Evolutionary conservation across 2,113 vertebrate species (phyloP), one percentile per base, ranked within the genome.

Genomic region (Columbina picui): DNA sequence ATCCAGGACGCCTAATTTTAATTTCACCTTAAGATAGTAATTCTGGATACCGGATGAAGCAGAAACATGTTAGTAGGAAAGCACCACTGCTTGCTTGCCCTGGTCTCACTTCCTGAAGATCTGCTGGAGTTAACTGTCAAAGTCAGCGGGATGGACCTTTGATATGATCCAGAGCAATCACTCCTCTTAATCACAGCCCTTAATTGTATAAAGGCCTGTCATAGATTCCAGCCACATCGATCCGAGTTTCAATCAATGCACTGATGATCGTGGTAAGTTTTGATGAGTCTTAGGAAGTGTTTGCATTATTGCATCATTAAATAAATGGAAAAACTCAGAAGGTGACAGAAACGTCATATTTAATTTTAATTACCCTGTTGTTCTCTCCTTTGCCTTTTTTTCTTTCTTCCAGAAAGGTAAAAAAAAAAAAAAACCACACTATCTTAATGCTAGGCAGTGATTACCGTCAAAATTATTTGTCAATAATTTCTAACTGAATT

Each of bases 221-320:
- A 0, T 0, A 63, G 22, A 79, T 22, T 36, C 38, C 14, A 68
- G 36, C 21, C 25, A 38, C 36, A 14, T 9, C 1, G 0, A 77
- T 23, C 16, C 39, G 36, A 57, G 29, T 64, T 64, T 36, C 43
- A 29, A 5, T 19, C 45, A 29, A 19, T 6, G 16, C 2, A 0
- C 27, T 70, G 38, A 23, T n/a, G 12, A 75, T 8, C 27, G 64
- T 14, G 9, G 2, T 14, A 64, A 19, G 49, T 26, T 84, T 45
- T 64, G 60, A 27, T 26, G 19, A 70, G 38, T n/a, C 29, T 49
- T 38, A 49, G 38, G 10, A 88, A 55, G 22, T 26, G 2, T 55
- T 19, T n/a, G 19, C 26, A 41, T 10, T 59, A 38, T 17, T 23
- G 1, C 16, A 59, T 17, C 17, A 43, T 17, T 45, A 45, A 67